Evolutionary conservation across 2,888 invertebrate species (phyloP).

Genomic region (Drosophila fungiperda): DNA sequence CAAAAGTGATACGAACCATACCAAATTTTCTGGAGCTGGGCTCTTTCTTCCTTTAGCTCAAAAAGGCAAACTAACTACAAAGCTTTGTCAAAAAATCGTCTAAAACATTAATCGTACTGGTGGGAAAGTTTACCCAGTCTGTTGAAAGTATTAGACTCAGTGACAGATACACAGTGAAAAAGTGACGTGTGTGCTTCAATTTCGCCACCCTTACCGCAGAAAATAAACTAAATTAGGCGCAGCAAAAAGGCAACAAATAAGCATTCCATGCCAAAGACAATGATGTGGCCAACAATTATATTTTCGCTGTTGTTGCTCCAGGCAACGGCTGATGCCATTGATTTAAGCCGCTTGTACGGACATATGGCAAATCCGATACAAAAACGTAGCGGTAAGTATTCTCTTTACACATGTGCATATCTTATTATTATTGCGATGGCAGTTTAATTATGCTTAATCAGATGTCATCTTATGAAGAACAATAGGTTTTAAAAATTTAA

Average conservation of each 20-base stretch:
- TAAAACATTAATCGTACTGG: slow-evolving; percentile 68
- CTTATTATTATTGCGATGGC: not conserved
- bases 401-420: not conserved
- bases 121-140: slow-evolving; percentile 51
- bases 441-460: not conserved
- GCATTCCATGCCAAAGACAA: slow-evolving; percentile 56
- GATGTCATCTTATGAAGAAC: not conserved
- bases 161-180: slow-evolving; percentile 13
- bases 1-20: slow-evolving; percentile 15
- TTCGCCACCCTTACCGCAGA: slow-evolving; percentile 37
- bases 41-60: not conserved
- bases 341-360: slow-evolving; percentile 92
- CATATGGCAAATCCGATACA: slow-evolving; percentile 86
- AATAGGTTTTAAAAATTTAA: not conserved
- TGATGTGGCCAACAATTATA: slow-evolving; percentile 86
- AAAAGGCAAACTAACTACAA: slow-evolving; percentile 48
- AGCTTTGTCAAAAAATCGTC: slow-evolving; percentile 61
- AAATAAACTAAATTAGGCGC: slow-evolving; percentile 6
- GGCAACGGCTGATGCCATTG: slow-evolving; percentile 86
- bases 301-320: slow-evolving; percentile 89
- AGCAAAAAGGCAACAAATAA: slow-evolving; percentile 9
- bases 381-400: slow-evolving; percentile 84
- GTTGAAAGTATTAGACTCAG: slow-evolving; percentile 12
- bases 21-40: slow-evolving; percentile 7
- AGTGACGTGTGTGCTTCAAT: slow-evolving; percentile 53